Evolutionary conservation across 2,888 invertebrate genomes (phyloP), one percentile per base, ranked within the genome.

Genomic region (Cataglyphis cursor): DNA sequence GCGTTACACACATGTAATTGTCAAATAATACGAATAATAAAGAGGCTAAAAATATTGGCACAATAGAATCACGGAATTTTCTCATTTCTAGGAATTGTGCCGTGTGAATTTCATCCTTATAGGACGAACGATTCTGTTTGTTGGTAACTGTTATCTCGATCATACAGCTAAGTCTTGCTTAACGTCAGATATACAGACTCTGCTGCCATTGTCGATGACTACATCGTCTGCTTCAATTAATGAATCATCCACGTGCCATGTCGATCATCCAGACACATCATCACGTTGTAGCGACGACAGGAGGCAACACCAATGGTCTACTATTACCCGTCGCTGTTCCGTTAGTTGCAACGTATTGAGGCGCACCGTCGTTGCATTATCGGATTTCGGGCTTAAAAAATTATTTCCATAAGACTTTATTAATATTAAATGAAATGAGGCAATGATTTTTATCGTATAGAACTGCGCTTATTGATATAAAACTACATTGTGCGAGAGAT

Each of bases 141-240:
- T 89, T 12, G 90, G 89, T 15, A 88, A 90, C 35, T 88, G 87
- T 31, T 90, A 88, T 68, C 62, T 90, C 38, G 89, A 90, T 18
- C 81, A 72, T 5, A 74, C 86, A 1, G 41, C 83, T n/a, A 74
- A 68, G 51, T 62, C 82, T 28, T 61, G 76, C 3, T 21, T 57
- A 6, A 44, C 82, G 24, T 74, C 74, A 31, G 64, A 84, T 24
- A 51, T 72, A 66, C 81, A 51, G 12, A 62, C 84, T 6, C 15
- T 84, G 12, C 12, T 76, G 24, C 66, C 81, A 3, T 68, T 28
- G 21, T 83, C 57, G 54, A 84, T 65, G 38, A 72, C 24, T 24
- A 66, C 28, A 12, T 83, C 66, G 4, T 66, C 59, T 15, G 74
- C 38, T 8, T 59, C 31, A 31, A 31, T 62, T 62, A 61, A 78